phyloP scores from a whole-genome alignment of 2,113 vertebrate genomes.

The Solea senegalensis region DNA sequence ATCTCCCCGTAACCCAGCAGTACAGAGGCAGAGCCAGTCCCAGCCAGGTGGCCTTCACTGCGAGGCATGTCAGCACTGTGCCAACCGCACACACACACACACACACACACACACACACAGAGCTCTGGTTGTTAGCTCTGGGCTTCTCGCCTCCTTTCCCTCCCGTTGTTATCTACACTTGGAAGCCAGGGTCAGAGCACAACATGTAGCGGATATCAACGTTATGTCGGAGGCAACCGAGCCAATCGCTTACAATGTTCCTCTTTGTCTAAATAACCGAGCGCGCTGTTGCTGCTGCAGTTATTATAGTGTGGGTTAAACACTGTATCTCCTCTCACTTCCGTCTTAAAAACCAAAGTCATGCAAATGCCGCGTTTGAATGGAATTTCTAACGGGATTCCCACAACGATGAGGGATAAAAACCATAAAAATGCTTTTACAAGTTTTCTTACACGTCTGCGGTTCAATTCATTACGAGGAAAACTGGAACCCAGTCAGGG shows the following conservation, averaged over 20 bases:
- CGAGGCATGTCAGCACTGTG: slow-evolving; percentile 37
- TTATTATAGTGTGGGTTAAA: neutral
- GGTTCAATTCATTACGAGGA: too few relatives aligned
- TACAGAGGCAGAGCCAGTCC: slow-evolving; percentile 53
- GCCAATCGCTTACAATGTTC: neutral
- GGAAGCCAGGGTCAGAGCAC: slow-evolving; percentile 37
- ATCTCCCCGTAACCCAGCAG: slow-evolving; percentile 59
- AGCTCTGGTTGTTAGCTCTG: slow-evolving; percentile 16
- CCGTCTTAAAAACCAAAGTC: too few relatives aligned
- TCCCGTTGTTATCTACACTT: slow-evolving; percentile 56
- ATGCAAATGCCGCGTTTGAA: too few relatives aligned
- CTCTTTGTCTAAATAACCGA: neutral
- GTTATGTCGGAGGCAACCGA: slow-evolving; percentile 21
- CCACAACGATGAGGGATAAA: too few relatives aligned
- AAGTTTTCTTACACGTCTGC: too few relatives aligned
- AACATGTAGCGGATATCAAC: slow-evolving; percentile 34
- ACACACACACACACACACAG: slow-evolving; percentile 1
- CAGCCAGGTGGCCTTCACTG: slow-evolving; percentile 67
- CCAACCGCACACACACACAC: slow-evolving; percentile 29
- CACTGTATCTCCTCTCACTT: neutral
- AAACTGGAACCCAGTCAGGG: too few relatives aligned
- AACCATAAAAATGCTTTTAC: too few relatives aligned
- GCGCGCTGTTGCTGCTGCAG: neutral
- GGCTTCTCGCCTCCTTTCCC: slow-evolving; percentile 11
- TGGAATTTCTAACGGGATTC: too few relatives aligned